These are phyloP conservation scores for Atta colombica DNA, from an alignment of 1,140 invertebrate genomes.

Conservation along the genomic window DNA sequence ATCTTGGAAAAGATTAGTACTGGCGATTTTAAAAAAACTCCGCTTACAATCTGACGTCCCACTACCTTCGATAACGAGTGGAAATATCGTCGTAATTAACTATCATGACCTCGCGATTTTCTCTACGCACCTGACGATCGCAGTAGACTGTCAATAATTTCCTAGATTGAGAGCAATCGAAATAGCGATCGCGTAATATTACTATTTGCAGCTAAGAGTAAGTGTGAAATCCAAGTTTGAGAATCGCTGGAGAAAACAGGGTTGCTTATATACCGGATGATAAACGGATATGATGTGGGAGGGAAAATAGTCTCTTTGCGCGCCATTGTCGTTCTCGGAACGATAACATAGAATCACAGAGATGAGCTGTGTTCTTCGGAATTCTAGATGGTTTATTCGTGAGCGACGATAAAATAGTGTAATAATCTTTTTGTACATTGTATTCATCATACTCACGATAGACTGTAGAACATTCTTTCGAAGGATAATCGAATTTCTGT, in stretches of 20 bases:
- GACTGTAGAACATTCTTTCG: conserved; percentile 40
- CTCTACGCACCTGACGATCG: conserved; percentile 14
- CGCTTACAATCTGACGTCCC: conserved; percentile 25
- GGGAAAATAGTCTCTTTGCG: not conserved
- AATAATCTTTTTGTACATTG: conserved; percentile 23
- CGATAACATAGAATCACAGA: conserved; percentile 11
- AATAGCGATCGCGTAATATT: conserved; percentile 19
- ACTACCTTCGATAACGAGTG: not conserved
- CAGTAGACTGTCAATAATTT: conserved; percentile 60
- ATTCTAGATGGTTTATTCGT: conserved; percentile 42
- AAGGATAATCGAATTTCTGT: conserved; percentile 38
- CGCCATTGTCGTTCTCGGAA: conserved; percentile 13
- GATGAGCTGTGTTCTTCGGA: conserved; percentile 33
- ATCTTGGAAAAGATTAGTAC: conserved; percentile 71
- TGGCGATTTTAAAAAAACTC: conserved; percentile 12
- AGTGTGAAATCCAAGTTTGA: conserved; percentile 29
- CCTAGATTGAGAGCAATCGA: conserved; percentile 31
- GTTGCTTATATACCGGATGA: conserved; percentile 41
- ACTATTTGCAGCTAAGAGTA: conserved; percentile 45
- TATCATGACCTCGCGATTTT: conserved; percentile 29
- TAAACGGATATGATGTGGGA: not conserved
- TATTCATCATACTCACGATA: conserved; percentile 21
- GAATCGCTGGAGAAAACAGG: conserved; percentile 62
- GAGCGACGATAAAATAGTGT: not conserved
- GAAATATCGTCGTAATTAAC: not conserved